Base-by-base conservation (phyloP, 1,140 invertebrate species). In the Drosophila ogumai region DNA sequence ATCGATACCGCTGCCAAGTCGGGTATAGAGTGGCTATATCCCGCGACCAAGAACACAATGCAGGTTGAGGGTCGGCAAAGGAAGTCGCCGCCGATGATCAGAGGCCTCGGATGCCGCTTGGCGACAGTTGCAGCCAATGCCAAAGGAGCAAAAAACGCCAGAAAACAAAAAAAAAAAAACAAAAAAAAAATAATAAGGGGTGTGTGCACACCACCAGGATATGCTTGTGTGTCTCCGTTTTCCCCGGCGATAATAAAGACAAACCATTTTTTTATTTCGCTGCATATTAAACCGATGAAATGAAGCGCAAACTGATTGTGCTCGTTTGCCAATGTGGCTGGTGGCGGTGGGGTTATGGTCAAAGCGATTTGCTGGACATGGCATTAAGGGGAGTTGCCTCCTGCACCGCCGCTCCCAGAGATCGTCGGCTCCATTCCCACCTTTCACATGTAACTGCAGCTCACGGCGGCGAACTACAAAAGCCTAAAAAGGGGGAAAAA, bases 231-330 rank as follows among this genome's bases (percentile, higher is more conserved):
- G 34, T 69, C 65, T 49, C 32, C 47, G 46, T 40, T 57, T 43
- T 41, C 36, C 54, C 41, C 28, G 32, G 41, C 54, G 74, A 77
- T 90, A 90, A 90, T 84, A 81, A 81, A 90, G 85, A 81, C 86
- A 78, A 85, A 73, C 81, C 68, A 77, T 84, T 65, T 58, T 61
- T 63, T 13, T 64, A n/a, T 43, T 36, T 47, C 32, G 41, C 38
- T 66, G 68, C 74, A 67, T 67, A 79, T 79, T 79, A 79, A 79
- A 66, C 59, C 77, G 86, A 80, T 90, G 81, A 84, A 88, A 72
- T 90, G 77, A 85, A 79, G 85, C 74, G 78, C 81, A 90, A 88
- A 82, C 76, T 71, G 84, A 75, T 82, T 78, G 72, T 66, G 72
- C 58, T 66, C 65, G 64, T 77, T 58, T 47, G 50, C 63, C 17